Evolutionary conservation across 92 coral and sea anemone species (phyloP).

Genomic region (Bergia sp.): DNA sequence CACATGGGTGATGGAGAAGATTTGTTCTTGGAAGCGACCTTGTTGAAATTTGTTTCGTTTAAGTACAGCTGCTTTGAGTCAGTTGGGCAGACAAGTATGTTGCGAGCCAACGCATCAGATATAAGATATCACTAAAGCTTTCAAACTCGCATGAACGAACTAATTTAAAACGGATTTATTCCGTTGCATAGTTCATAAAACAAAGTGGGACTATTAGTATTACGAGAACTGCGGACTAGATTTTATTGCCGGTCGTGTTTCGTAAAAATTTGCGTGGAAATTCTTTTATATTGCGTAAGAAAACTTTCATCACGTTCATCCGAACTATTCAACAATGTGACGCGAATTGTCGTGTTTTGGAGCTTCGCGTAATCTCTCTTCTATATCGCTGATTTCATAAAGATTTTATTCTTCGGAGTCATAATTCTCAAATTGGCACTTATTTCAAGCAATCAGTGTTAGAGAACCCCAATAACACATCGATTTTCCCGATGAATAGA

Average conservation of each 20-base stretch:
- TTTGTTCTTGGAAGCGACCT: neutral
- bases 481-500: conserved; percentile 31
- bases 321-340: neutral
- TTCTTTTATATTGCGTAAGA: neutral
- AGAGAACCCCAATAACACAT: neutral
- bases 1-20: neutral
- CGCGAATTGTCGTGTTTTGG: conserved; percentile 6
- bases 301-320: conserved; percentile 14
- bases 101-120: neutral
- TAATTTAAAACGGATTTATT: conserved; percentile 38
- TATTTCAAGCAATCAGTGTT: neutral
- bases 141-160: conserved; percentile 33
- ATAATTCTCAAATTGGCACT: neutral
- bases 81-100: conserved; percentile 1
- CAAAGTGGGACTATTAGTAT: neutral
- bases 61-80: conserved; percentile 1
- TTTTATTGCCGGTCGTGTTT: neutral
- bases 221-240: neutral
- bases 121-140: conserved; percentile 9
- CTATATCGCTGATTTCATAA: conserved; percentile 17
- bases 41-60: neutral
- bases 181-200: neutral
- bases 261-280: conserved; percentile 9
- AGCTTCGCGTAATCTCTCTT: conserved; percentile 23
- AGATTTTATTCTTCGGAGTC: neutral